Evolutionary conservation across 2,888 invertebrate species (phyloP).

Genomic region (Cheiracanthium punctorium): DNA sequence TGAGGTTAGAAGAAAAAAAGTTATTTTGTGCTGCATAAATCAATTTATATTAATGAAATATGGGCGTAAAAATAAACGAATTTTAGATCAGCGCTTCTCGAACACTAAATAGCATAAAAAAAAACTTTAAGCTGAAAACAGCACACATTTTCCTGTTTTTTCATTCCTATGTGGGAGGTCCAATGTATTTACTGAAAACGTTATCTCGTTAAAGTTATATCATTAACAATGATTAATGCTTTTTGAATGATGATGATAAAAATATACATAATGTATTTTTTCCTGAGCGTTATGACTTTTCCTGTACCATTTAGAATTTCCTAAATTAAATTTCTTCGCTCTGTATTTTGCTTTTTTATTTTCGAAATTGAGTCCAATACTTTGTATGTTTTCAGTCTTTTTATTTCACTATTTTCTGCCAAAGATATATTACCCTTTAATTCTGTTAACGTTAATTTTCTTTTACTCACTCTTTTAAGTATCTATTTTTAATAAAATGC

Average conservation of each 20-base stretch:
- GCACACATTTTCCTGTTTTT: not conserved
- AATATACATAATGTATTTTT: conserved; percentile 7
- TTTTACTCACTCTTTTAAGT: too few species aligned
- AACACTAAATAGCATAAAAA: not conserved
- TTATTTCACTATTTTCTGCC: too few species aligned
- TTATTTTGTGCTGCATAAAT: not conserved
- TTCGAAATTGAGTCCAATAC: not conserved
- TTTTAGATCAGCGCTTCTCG: not conserved
- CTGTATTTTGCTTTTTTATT: not conserved
- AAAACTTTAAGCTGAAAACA: not conserved
- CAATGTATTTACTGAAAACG: too few species aligned
- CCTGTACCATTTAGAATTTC: not conserved
- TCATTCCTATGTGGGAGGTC: not conserved
- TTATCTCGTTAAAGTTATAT: not conserved
- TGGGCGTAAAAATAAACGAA: not conserved
- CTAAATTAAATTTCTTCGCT: not conserved
- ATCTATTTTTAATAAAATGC: too few species aligned
- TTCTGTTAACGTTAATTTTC: too few species aligned
- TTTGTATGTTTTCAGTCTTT: too few species aligned
- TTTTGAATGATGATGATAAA: conserved; percentile 15
- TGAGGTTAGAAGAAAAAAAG: too few species aligned
- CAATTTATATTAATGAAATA: not conserved
- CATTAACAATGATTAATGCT: conserved; percentile 4
- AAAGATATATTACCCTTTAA: too few species aligned
- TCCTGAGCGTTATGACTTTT: not conserved